Evolutionary conservation across 1,140 invertebrate genomes (phyloP), one percentile per base, ranked within the genome.

Genomic region (Sarcophaga peregrina): DNA sequence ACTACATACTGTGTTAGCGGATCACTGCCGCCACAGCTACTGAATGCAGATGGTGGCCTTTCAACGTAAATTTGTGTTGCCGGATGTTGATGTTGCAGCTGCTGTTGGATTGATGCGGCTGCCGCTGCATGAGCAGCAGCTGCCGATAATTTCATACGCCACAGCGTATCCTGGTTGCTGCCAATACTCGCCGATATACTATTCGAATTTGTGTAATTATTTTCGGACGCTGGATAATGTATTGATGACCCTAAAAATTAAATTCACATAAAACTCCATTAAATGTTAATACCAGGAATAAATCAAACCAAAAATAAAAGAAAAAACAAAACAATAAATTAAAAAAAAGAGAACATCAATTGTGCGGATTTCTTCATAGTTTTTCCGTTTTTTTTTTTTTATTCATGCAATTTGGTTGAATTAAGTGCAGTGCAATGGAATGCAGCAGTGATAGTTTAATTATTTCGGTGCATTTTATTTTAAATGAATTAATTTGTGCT

Each of bases 151-250:
- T 97, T 97, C 92, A 97, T 95, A 89, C 97, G 96, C 96, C 96
- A 98, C 85, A 98, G 92, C 9, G 96, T 97, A 90, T 98, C 96
- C 90, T 97, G 96, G 17, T 62, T 81, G 11, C 73, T 80, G 25
- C 82, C 83, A 75, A 84, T 74, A 80, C 88, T 97, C 48, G 76
- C 80, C 15, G 62, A 81, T 50, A 81, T 82, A 62, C 72, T 82
- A 90, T 96, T 96, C 73, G 96, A 96, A 88, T 97, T 97, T 74
- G 95, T 96, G 90, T 97, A 97, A 90, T 95, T 96, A 89, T 96
- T 96, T 87, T 97, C 96, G 81, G 86, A 85, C 37, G 88, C 46
- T 37, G 82, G 83, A 80, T 82, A 84, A 68, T 82, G 83, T 50
- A 83, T 15, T 50, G 78, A 74, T 15, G 83, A 83, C 83, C 83